Base-by-base conservation (phyloP, 2,113 vertebrate species). In the Gymnocephalus cernua region DNA sequence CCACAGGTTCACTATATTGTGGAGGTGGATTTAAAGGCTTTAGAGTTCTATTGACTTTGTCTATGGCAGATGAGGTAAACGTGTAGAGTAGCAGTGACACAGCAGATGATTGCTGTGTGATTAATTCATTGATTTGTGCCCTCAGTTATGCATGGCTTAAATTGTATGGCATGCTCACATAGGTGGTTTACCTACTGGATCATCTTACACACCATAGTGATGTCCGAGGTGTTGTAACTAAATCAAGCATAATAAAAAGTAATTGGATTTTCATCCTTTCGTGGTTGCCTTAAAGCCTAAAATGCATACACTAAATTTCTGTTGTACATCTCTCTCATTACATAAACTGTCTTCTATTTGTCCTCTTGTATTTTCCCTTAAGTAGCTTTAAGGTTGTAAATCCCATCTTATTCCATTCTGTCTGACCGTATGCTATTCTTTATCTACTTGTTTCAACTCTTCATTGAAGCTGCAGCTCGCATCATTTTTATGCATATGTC, bases 111-210 rank as follows among this genome's bases (percentile, higher is more conserved):
- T 45, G 47, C 27, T 19, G 19, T 29, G 53, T 84, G 79, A 86
- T 85, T 81, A 71, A 86, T 89, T 80, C n/a, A 86, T 70, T 35
- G 58, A 32, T 79, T 19, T 50, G 58, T 69, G 44, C 23, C 4
- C 38, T 78, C 38, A 54, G 53, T 74, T 67, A 68, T 80, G 70
- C 79, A 80, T 76, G 68, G 67, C 71, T 71, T 66, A 3, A n/a
- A 63, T 21, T 80, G n/a, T 58, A 65, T 61, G n/a, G 38, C 62
- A 47, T 48, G 23, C 2, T 66, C 51, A 38, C 29, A 68, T 70
- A 41, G 8, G 27, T 56, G 15, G 61, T 58, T 82, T 67, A 64
- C 35, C 74, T 59, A 4, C 68, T 74, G 58, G 70, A 29, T 77
- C 77, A 48, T 65, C 38, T 86, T 80, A 76, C 47, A 41, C 62